Percentiles rank a stretch among this genome's conserved stretches.
Evolutionary conservation across 2,113 vertebrate species (phyloP).

Genomic region (Podarcis cretensis): DNA sequence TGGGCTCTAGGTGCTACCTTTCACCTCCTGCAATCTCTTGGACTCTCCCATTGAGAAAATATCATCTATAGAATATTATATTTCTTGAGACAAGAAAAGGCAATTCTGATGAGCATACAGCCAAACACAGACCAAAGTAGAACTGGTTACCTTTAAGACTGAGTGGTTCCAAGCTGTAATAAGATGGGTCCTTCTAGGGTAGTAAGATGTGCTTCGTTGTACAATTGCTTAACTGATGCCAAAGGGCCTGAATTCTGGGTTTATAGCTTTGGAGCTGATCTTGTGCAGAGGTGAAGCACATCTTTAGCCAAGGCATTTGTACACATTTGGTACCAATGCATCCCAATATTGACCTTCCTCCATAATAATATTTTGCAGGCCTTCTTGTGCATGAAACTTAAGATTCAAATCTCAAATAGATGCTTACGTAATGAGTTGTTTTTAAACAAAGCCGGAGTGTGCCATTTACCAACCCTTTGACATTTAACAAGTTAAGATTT

Average conservation of each 20-base stretch:
- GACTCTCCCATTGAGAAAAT: constrained; percentile 66
- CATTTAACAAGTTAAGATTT: background rate
- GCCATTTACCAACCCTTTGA: constrained; percentile 6
- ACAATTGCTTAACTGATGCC: constrained; percentile 53
- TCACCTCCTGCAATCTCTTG: constrained; percentile 90
- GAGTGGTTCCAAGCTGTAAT: background rate
- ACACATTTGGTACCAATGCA: constrained; percentile 15
- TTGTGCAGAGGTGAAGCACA: background rate
- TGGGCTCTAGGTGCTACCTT: constrained; percentile 97
- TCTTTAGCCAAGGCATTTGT: constrained; percentile 48
- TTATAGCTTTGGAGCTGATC: background rate
- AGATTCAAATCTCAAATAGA: constrained; percentile 27
- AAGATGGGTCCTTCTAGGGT: background rate
- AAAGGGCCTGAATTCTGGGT: constrained; percentile 27
- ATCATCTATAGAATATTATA: constrained; percentile 40
- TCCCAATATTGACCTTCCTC: constrained; percentile 16
- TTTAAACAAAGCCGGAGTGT: constrained; percentile 22
- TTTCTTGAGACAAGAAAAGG: constrained; percentile 43
- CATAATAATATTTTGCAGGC: background rate
- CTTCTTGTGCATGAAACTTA: background rate
- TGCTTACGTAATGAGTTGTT: constrained; percentile 29
- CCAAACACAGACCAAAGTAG: constrained; percentile 52
- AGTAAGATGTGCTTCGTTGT: constrained; percentile 4
- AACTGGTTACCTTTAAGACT: background rate
- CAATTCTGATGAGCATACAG: constrained; percentile 28